Conservation (phyloP, 2,888 invertebrate species). For the Heliothis peltigera region DNA sequence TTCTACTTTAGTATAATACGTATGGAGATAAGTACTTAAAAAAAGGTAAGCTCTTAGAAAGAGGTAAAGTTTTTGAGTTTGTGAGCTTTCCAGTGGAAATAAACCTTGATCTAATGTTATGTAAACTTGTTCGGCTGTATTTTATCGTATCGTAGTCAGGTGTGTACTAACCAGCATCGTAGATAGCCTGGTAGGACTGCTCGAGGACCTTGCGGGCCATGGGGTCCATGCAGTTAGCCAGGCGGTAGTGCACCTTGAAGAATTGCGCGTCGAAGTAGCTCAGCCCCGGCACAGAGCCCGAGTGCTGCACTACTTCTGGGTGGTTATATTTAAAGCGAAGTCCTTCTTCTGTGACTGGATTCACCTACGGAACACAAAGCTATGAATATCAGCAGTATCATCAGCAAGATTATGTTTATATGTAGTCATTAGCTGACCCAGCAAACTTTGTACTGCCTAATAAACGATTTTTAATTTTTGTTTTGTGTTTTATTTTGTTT, state of each 20-base stretch:
- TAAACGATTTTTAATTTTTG: no score
- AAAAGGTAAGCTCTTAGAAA: no score
- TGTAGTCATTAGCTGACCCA: no score
- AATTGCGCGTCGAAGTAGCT: constrained; percentile 92
- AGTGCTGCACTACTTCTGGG: constrained; percentile 87
- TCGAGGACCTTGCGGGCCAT: constrained; percentile 93
- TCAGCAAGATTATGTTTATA: background rate
- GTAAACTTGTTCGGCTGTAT: no score
- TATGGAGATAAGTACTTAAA: no score
- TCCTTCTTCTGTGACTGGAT: constrained; percentile 91
- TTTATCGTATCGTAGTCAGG: no score
- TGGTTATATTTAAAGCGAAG: constrained; percentile 76
- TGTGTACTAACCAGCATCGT: constrained; percentile 91
- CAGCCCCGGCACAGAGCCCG: constrained; percentile 91
- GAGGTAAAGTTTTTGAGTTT: no score
- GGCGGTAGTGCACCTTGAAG: constrained; percentile 92
- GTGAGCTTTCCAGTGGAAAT: no score
- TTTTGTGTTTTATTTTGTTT: no score
- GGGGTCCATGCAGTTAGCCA: constrained; percentile 81
- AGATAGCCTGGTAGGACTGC: constrained; percentile 92
- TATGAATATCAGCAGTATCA: background rate
- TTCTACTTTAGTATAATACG: no score
- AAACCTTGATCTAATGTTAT: no score
- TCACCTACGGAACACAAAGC: constrained; percentile 67
- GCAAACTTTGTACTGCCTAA: no score